Evolutionary conservation across 2,113 vertebrate genomes (phyloP).

Genomic region (Perognathus longimembris): DNA sequence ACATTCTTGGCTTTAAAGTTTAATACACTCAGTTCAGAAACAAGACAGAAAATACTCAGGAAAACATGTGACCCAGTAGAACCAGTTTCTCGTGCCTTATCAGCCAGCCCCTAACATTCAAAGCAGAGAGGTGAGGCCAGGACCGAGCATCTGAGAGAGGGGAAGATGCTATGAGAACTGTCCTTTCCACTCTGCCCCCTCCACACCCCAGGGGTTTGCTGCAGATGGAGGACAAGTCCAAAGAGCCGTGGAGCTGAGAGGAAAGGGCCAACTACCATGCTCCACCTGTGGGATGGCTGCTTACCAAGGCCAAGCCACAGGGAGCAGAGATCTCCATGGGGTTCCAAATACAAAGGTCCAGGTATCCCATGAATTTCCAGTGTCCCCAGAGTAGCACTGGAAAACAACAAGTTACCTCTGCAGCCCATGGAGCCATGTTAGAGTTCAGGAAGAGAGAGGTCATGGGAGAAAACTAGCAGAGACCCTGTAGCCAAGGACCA

Average conservation of each 20-base stretch:
- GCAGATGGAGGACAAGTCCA: background rate
- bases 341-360: background rate
- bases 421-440: background rate
- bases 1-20: constrained; percentile 30
- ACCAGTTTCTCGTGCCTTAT: constrained; percentile 23
- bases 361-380: background rate
- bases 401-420: background rate
- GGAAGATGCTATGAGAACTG: background rate
- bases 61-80: background rate
- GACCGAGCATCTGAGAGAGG: background rate
- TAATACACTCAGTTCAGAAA: background rate
- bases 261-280: background rate
- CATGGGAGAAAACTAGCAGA: background rate
- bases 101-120: background rate
- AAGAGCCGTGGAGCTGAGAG: background rate
- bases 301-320: background rate
- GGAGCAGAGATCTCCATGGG: background rate
- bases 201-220: accelerated
- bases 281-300: background rate
- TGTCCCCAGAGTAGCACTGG: no score
- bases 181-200: background rate
- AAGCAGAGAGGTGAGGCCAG: background rate
- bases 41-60: constrained; percentile 8
- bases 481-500: background rate
- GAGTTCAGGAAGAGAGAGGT: background rate